Base-by-base conservation (phyloP, 2,113 vertebrate species). In the Leiothrix lutea region DNA sequence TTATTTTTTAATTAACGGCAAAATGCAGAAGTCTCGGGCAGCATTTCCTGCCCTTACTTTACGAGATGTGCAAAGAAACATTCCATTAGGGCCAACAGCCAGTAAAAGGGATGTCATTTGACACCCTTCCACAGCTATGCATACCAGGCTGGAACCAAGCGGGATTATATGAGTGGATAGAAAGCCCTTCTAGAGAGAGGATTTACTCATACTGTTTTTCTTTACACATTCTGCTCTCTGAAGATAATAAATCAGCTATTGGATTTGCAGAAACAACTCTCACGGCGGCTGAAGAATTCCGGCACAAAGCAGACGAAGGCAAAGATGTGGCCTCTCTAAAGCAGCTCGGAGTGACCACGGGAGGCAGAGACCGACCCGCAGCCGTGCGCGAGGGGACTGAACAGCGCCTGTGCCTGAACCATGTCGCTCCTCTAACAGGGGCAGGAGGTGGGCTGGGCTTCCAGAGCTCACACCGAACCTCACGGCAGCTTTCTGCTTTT, bases 21-120 rank as follows among this genome's bases (percentile, higher is more conserved):
- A 97, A 95, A 96, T 31, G 69, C 51, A 80, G 28, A 75, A 48
- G 45, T 95, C 94, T 92, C 33, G 66, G 72, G 84, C 78, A 94
- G 83, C 69, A 65, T 92, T 97, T 98, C 92, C 97, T 47, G 17
- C 65, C 86, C 80, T 71, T 78, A 58, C 71, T 79, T 96, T 93
- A 96, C 14, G 36, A 91, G 84, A 96, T 84, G 96, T 67, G 88
- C 91, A 84, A 71, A 94, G 94, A 96, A 94, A 91, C 95, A 93
- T 97, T 97, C 94, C 88, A 87, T 8, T 6, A 92, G 82, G 72
- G 90, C 94, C 87, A 75, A 45, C 28, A 65, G 84, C 96, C 94
- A 93, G 94, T 80, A 91, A 95, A 93, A 93, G 35, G 93, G 77
- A 86, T 95, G 95, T 95, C 97, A 97, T 92, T 53, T 50, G 88